A percentile compares a stretch with the other conserved stretches of the same genome.
Evolutionary conservation across 1,140 invertebrate genomes (phyloP).

Genomic region (Babylonia areolata): DNA sequence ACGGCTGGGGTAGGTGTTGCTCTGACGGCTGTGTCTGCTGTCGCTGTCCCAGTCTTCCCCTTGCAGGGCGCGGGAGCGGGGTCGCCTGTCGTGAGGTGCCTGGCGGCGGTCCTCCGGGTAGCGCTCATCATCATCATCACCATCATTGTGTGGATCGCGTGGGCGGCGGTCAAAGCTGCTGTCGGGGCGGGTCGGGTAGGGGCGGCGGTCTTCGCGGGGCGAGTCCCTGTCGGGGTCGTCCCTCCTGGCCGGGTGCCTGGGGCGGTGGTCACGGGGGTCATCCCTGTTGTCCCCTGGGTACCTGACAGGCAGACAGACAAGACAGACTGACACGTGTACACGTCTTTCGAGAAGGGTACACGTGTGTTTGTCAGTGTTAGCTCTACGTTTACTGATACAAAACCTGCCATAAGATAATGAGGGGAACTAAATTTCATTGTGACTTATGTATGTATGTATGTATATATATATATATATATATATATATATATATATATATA

Average conservation of each 20-base stretch:
- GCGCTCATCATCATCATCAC: not conserved
- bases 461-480: no score
- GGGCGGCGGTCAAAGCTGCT: not conserved
- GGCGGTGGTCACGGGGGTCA: not conserved
- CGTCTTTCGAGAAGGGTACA: no score
- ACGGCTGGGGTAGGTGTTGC: not conserved
- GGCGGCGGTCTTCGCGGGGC: not conserved
- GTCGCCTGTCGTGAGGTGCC: not conserved
- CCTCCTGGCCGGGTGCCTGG: not conserved
- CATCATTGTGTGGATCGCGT: no score
- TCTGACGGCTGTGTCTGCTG: not conserved
- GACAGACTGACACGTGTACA: not conserved
- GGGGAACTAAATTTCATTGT: no score
- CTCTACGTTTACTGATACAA: no score
- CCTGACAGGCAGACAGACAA: not conserved
- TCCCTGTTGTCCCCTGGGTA: not conserved
- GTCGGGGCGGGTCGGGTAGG: no score
- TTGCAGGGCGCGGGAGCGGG: not conserved
- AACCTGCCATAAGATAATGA: no score
- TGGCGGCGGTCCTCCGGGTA: not conserved
- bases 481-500: no score
- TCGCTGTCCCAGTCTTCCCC: not conserved
- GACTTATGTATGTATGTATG: no score
- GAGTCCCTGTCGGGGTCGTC: conserved; percentile 26
- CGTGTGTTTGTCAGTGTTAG: no score